Evolutionary conservation across 2,888 invertebrate species (phyloP).

Genomic region (Punctoribates punctum): DNA sequence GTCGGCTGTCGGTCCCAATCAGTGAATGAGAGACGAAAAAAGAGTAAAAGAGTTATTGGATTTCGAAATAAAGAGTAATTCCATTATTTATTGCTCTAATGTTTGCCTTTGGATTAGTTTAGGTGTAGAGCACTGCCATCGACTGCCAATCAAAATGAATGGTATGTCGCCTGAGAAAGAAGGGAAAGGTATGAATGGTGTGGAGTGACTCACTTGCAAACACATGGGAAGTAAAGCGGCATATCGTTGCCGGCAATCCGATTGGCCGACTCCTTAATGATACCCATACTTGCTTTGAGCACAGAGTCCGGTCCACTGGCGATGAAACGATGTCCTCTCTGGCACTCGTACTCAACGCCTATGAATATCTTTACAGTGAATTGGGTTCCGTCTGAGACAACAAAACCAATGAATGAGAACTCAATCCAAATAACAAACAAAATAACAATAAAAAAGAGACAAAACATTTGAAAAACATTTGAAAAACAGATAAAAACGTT

Average conservation of each 20-base stretch:
- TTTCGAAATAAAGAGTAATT: constrained; percentile 12
- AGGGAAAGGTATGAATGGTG: not conserved
- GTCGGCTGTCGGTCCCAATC: constrained; percentile 41
- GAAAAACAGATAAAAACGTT: not conserved
- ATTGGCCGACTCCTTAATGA: constrained; percentile 75
- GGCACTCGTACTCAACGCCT: constrained; percentile 95
- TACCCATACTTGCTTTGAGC: constrained; percentile 67
- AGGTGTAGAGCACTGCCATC: not conserved
- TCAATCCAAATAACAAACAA: constrained; percentile 23
- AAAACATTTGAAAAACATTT: constrained; percentile 38
- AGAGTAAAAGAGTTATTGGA: not conserved
- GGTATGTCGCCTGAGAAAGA: not conserved
- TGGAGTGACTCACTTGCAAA: constrained; percentile 63
- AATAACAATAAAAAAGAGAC: constrained; percentile 44
- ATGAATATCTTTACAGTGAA: constrained; percentile 84
- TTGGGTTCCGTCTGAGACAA: constrained; percentile 54
- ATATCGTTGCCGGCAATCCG: constrained; percentile 81
- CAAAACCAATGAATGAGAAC: constrained; percentile 10
- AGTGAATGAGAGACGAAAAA: not conserved
- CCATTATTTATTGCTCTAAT: constrained; percentile 29
- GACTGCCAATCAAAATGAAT: not conserved
- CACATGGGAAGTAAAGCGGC: constrained; percentile 82
- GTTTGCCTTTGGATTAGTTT: no score
- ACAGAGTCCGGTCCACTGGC: constrained; percentile 79
- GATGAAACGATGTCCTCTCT: constrained; percentile 94